phyloP scores from a whole-genome alignment of 2,113 vertebrate species.

The Panurus biarmicus region DNA sequence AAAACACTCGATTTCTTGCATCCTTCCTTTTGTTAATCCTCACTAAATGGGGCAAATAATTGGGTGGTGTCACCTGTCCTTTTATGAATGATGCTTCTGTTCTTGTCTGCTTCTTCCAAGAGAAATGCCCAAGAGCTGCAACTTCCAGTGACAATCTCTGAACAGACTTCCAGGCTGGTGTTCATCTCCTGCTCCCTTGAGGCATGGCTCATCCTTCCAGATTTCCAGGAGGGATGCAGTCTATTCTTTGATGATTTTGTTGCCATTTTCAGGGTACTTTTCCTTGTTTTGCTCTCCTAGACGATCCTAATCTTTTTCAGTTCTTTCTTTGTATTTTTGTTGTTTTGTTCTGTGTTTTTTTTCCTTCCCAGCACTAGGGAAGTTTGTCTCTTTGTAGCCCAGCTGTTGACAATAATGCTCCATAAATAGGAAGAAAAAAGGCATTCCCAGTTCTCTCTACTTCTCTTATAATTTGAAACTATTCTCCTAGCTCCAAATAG shows the following conservation, averaged over 20 bases:
- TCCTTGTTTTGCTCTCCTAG: neutral
- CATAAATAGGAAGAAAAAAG: neutral
- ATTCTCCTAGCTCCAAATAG: neutral
- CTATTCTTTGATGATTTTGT: neutral
- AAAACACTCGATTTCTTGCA: neutral
- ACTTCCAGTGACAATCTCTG: neutral
- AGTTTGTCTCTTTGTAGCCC: neutral
- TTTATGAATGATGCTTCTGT: neutral
- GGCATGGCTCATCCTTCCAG: neutral
- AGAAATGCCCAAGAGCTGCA: neutral
- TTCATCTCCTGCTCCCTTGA: neutral
- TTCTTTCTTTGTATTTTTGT: neutral
- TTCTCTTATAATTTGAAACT: neutral
- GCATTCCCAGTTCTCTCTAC: neutral
- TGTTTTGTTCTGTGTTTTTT: neutral
- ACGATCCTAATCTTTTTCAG: neutral
- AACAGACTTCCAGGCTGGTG: neutral
- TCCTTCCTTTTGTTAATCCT: slow-evolving; percentile 14
- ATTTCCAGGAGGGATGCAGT: neutral
- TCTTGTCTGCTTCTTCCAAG: neutral
- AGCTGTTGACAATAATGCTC: neutral
- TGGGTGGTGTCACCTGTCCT: neutral
- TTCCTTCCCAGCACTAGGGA: fast-evolving
- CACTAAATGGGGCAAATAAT: neutral
- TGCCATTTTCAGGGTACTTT: neutral